Percentiles rank a stretch among this genome's conserved stretches.
Conservation (phyloP, 2,113 vertebrate species). For the Eudorcas thomsonii region DNA sequence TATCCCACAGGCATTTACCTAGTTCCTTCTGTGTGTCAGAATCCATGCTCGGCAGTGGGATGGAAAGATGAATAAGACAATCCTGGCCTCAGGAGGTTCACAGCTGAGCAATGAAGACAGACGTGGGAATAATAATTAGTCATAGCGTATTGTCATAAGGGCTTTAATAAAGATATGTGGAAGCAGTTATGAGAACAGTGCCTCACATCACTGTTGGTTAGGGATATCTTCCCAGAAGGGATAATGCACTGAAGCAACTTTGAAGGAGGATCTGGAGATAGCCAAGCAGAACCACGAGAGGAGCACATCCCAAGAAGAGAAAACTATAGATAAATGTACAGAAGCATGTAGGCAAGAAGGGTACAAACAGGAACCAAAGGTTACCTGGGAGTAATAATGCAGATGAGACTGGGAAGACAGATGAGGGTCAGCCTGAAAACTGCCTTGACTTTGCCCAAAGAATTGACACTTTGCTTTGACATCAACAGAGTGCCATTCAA, state of each 20-base stretch:
- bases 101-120: background rate
- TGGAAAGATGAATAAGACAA: background rate
- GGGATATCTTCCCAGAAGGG: background rate
- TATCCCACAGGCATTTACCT: background rate
- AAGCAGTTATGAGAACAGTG: background rate
- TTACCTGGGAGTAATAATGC: background rate
- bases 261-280: background rate
- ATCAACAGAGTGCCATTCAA: background rate
- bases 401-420: background rate
- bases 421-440: background rate
- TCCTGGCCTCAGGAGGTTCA: background rate
- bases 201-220: background rate
- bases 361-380: background rate
- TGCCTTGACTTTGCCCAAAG: background rate
- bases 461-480: background rate
- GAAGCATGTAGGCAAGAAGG: background rate
- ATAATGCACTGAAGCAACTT: background rate
- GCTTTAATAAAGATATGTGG: background rate
- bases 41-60: background rate
- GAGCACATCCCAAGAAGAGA: background rate
- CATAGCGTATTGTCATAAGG: background rate
- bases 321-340: background rate
- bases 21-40: background rate
- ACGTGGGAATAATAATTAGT: background rate
- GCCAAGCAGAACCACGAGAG: background rate